Base-by-base conservation (phyloP, 2,888 invertebrate genomes). In the Poecilus cupreus region DNA sequence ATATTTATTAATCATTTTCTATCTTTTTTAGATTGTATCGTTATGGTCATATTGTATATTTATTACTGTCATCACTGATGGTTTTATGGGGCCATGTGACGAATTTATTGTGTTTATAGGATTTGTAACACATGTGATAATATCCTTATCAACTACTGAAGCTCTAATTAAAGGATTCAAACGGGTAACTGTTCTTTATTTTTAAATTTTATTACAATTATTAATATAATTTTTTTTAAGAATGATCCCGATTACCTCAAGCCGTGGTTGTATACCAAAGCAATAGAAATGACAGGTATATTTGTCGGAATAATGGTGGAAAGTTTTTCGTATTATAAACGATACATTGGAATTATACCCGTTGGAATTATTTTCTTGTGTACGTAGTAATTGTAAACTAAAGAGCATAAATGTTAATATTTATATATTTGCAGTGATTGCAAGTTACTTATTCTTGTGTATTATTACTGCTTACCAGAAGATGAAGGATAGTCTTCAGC, bases 21-120 rank as follows among this genome's bases (percentile, higher is more conserved):
- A 1, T 18, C 5, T n/a, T 60, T 60, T 60, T n/a, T 16, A 60
- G 60, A 32, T 60, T 10, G n/a, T 60, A 0, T 37, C 64, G 6
- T 18, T 68, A 13, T 68, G 64, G 64, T 11, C 64, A 10, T 18
- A 60, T 60, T 60, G 64, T 32, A 16, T 32, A 24, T 68, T 68
- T 18, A 18, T 68, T 10, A 11, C 37, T 1, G 8, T 8, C 37
- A 1, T 68, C 37, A 10, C 16, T n/a, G 18, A 37, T 2, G 16
- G 37, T 2, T 13, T 16, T 16, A 37, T 39, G n/a, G 60, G 26
- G 3, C 2, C 18, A 39, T n/a, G n/a, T n/a, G n/a, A n/a, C n/a
- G 43, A 26, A 24, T 13, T n/a, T 26, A 13, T 60, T 13, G n/a
- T 24, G 3, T 2, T 32, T 11, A 32, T 68, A 18, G 32, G 37